A percentile compares a stretch with the other conserved stretches of the same genome.
phyloP scores from a whole-genome alignment of 1,140 invertebrate genomes.

The Hyles euphorbiae region DNA sequence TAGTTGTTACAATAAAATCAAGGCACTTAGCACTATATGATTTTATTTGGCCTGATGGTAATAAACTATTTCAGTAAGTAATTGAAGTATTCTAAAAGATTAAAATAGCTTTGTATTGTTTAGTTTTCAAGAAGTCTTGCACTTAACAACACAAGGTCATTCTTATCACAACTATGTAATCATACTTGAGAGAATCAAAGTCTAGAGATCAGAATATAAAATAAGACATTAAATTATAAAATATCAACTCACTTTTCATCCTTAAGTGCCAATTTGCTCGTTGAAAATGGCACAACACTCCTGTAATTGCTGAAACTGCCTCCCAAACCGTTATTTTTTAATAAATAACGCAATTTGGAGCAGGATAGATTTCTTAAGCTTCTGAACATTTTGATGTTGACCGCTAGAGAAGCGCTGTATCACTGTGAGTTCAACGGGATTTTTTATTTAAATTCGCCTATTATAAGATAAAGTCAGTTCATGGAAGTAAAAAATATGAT shows the following conservation, averaged over 20 bases:
- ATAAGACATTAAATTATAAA: background rate
- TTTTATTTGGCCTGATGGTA: too few species aligned
- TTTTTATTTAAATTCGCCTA: constrained; percentile 5
- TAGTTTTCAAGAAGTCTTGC: too few species aligned
- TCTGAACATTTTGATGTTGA: constrained; percentile 40
- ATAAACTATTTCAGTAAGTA: too few species aligned
- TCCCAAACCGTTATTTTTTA: constrained; percentile 40
- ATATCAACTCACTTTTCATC: constrained; percentile 56
- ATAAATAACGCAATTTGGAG: constrained; percentile 32
- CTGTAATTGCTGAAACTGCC: constrained; percentile 49
- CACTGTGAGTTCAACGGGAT: constrained; percentile 12
- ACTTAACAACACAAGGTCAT: too few species aligned
- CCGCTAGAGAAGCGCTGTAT: constrained; percentile 5
- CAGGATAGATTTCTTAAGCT: constrained; percentile 44
- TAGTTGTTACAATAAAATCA: too few species aligned
- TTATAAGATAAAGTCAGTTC: background rate
- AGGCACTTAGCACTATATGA: too few species aligned
- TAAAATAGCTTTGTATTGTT: too few species aligned
- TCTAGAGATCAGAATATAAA: too few species aligned
- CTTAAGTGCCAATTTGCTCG: constrained; percentile 43
- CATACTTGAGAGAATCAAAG: too few species aligned
- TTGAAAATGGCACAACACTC: constrained; percentile 46
- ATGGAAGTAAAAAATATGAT: background rate
- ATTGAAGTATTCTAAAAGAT: too few species aligned
- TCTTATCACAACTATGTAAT: too few species aligned